Conservation (phyloP, 2,797 vertebrate genomes). For the Poecilia gillii region DNA sequence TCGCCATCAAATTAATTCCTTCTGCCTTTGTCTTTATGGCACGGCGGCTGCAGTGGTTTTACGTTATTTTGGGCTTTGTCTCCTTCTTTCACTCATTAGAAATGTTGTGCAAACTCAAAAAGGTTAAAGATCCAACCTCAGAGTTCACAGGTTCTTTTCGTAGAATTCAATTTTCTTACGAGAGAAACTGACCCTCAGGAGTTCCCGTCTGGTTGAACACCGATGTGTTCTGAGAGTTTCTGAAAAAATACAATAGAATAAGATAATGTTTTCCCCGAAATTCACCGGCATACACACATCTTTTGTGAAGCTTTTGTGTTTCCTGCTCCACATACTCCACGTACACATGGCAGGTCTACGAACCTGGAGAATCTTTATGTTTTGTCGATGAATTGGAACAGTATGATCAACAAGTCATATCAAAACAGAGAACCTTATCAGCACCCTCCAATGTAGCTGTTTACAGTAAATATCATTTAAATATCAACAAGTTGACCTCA, state of each 20-base stretch:
- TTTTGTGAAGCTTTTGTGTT: neutral
- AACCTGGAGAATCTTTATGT: neutral
- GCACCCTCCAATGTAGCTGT: neutral
- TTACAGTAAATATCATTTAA: neutral
- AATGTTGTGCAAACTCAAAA: slow-evolving; percentile 64
- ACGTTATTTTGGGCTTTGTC: slow-evolving; percentile 40
- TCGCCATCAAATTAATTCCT: slow-evolving; percentile 92
- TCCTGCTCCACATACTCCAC: neutral
- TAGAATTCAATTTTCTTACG: neutral
- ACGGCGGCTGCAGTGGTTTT: slow-evolving; percentile 25
- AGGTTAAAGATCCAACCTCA: neutral
- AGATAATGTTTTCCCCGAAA: neutral
- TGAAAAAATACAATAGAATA: neutral
- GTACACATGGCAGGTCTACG: neutral
- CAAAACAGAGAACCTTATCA: neutral
- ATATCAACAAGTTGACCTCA: neutral
- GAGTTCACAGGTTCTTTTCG: neutral
- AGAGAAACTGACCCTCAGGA: neutral
- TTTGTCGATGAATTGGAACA: neutral
- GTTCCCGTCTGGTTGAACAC: neutral
- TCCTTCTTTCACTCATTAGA: slow-evolving; percentile 63
- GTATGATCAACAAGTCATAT: neutral
- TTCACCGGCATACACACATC: neutral
- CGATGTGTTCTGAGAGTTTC: neutral
- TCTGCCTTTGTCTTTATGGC: slow-evolving; percentile 55